phyloP scores from a whole-genome alignment of 2,797 vertebrate genomes.

The Argentina silus region DNA sequence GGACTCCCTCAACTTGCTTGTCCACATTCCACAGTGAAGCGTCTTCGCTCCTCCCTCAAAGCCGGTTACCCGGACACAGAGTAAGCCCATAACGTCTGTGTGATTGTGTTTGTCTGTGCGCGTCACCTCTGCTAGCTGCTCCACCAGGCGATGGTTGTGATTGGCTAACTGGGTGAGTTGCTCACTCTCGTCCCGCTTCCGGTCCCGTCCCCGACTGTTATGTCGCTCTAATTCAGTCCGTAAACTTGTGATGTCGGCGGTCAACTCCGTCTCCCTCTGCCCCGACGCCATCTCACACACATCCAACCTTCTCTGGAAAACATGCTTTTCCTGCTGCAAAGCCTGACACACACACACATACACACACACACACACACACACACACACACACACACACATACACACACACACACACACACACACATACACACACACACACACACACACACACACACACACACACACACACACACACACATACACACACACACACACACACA shows the following conservation, averaged over 20 bases:
- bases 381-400: constrained; percentile 1
- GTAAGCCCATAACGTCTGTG: background rate
- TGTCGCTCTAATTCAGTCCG: constrained; percentile 69
- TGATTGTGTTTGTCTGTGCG: background rate
- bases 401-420: constrained; percentile 16
- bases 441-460: background rate
- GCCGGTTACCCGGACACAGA: too few species aligned
- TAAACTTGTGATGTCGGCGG: constrained; percentile 63
- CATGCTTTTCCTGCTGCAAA: constrained; percentile 79
- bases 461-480: too few species aligned
- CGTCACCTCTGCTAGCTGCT: constrained; percentile 81
- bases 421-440: constrained; percentile 1
- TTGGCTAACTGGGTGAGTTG: constrained; percentile 76
- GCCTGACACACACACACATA: constrained; percentile 54
- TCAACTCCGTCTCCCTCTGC: constrained; percentile 76
- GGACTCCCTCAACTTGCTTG: constrained; percentile 59
- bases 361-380: background rate
- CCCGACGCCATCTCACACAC: constrained; percentile 69
- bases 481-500: too few species aligned
- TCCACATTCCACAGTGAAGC: constrained; percentile 56
- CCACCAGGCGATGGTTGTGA: constrained; percentile 83
- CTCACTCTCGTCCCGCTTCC: constrained; percentile 72
- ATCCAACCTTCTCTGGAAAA: constrained; percentile 75
- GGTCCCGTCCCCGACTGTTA: constrained; percentile 68
- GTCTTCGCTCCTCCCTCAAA: too few species aligned